These are phyloP conservation scores for Sminthurinus signatus DNA, from an alignment of 1,140 invertebrate genomes.

Conservation along the genomic window DNA sequence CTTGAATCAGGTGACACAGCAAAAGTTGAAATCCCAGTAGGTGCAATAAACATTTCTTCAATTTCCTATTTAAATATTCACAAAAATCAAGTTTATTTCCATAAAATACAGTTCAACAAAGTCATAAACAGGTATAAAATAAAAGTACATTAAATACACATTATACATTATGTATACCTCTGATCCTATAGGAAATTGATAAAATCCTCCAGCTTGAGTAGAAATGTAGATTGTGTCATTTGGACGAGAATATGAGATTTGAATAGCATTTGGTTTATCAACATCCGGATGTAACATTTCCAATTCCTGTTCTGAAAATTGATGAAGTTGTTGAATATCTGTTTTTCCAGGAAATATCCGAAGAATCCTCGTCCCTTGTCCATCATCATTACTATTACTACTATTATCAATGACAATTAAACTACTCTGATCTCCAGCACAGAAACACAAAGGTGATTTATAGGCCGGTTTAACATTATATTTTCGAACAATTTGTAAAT, in stretches of 20 bases:
- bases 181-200: not conserved
- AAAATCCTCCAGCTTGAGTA: slow-evolving; percentile 1
- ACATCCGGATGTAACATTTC: slow-evolving; percentile 3
- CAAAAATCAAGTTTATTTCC: not conserved
- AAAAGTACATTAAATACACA: not conserved
- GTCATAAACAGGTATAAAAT: not conserved
- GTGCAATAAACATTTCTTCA: slow-evolving; percentile 34
- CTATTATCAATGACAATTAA: slow-evolving; percentile 1
- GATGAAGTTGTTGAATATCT: not conserved
- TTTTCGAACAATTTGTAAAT: slow-evolving; percentile 17
- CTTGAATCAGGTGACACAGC: slow-evolving; percentile 36
- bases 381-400: not conserved
- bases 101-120: not conserved
- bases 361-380: not conserved
- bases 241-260: not conserved
- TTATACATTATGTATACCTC: not conserved
- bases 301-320: not conserved
- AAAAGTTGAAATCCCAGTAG: slow-evolving; percentile 33
- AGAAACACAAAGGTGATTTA: slow-evolving; percentile 2
- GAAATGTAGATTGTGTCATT: not conserved
- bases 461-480: not conserved
- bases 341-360: not conserved
- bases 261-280: not conserved
- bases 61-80: not conserved
- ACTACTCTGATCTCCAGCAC: slow-evolving; percentile 21